These are phyloP conservation scores for Cantharis rufa DNA, from an alignment of 2,888 invertebrate species.

Conservation along the genomic window DNA sequence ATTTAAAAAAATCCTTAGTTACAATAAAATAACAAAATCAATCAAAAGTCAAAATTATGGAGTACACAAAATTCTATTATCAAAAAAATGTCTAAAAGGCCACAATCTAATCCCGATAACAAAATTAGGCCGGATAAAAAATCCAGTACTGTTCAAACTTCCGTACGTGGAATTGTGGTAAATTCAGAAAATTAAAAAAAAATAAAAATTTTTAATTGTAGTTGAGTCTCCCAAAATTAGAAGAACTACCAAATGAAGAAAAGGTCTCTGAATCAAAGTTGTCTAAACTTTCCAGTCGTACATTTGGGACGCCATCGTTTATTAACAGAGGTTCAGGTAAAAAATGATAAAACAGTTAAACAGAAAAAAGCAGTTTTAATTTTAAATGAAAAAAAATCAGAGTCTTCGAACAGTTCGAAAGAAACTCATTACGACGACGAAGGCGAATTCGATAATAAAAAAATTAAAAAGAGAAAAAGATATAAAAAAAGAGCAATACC, in stretches of 20 bases:
- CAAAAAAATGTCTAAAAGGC: neutral
- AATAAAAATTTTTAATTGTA: neutral
- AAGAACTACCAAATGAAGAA: slow-evolving; percentile 10
- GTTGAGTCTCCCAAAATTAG: neutral
- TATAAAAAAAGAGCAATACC: neutral
- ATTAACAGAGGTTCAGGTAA: neutral
- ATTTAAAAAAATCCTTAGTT: neutral
- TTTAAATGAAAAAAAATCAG: neutral
- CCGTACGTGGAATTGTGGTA: neutral
- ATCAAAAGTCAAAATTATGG: neutral
- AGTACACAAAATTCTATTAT: neutral
- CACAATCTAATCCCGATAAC: neutral
- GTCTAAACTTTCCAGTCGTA: neutral
- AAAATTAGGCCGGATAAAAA: neutral
- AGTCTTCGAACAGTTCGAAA: neutral
- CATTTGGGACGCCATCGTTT: neutral
- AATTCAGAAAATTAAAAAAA: neutral
- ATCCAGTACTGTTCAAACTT: neutral
- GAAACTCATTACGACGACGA: neutral
- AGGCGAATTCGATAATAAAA: neutral
- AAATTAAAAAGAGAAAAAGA: neutral
- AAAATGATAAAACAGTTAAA: neutral
- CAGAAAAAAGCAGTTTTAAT: slow-evolving; percentile 4
- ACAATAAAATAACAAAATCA: neutral
- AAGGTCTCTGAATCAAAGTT: neutral